Base-by-base conservation (phyloP, 2,888 invertebrate genomes). In the Dilophus febrilis region DNA sequence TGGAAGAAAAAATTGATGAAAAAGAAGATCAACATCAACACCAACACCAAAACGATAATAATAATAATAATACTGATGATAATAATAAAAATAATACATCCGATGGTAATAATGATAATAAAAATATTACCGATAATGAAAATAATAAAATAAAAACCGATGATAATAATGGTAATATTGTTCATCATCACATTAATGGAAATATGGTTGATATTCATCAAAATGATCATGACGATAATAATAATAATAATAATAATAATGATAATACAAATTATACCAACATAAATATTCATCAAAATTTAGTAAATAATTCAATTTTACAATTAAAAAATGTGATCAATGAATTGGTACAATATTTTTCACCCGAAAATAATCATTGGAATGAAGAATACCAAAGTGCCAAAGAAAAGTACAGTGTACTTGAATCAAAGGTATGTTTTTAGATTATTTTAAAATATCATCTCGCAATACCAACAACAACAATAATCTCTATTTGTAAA, bases 121-220 rank as follows among this genome's bases (percentile, higher is more conserved):
- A n/a, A 31, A 22, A 37, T 8, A 18, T 26, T 32, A 22, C 26
- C 11, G 35, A 35, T 16, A 27, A 10, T 4, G 26, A 35, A 27
- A 35, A n/a, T 6, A 35, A 12, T 5, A 17, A 27, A 22, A 37
- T 31, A 7, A 22, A 37, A 26, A 14, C 33, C 13, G 29, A 31
- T 8, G 38, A 38, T n/a, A 10, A n/a, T 28, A 16, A 33, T 8
- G 32, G 14, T 17, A 39, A 33, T 17, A 34, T 31, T 31, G 30
- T 35, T 18, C 29, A 28, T 19, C 7, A 22, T 7, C 18, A 41
- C 13, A 46, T 43, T 37, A 50, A 50, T 37, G 49, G 48, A 31
- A 50, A 48, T 41, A 42, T 45, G 37, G 44, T 46, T 38, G 38
- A 38, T 22, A 40, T 30, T 28, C 35, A 29, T 5, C 22, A 12